These are phyloP conservation scores for Pteromalus puparum DNA, from an alignment of 1,140 invertebrate species.

Conservation along the genomic window DNA sequence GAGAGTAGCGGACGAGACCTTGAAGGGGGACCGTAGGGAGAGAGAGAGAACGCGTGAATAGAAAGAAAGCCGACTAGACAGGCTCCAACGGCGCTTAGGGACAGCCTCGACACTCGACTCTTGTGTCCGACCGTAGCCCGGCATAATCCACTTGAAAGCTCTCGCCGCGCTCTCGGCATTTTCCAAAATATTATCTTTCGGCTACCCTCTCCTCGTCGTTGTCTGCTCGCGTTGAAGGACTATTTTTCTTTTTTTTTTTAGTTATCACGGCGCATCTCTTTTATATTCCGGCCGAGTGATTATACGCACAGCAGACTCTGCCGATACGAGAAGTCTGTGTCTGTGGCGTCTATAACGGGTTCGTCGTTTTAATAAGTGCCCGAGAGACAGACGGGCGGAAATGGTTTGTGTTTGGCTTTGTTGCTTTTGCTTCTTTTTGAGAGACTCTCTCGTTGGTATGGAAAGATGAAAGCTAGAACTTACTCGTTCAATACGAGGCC, in stretches of 20 bases:
- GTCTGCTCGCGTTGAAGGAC: not conserved
- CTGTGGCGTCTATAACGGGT: not conserved
- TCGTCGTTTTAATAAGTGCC: constrained; percentile 2
- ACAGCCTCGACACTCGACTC: not conserved
- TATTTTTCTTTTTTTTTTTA: not conserved
- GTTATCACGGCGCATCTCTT: not conserved
- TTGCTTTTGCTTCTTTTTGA: no score
- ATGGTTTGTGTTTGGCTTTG: no score
- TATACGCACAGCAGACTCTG: not conserved
- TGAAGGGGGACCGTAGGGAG: not conserved
- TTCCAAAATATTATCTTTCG: constrained; percentile 32
- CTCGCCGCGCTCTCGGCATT: not conserved
- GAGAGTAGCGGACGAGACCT: not conserved
- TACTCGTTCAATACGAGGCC: no score
- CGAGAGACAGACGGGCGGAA: no score
- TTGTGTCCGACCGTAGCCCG: constrained; percentile 38
- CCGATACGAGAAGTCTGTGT: not conserved
- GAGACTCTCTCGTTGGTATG: no score
- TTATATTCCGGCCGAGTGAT: not conserved
- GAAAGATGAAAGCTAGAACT: no score
- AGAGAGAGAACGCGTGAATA: not conserved
- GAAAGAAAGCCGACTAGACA: not conserved
- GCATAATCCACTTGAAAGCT: constrained; percentile 40
- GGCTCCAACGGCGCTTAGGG: not conserved
- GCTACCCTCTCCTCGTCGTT: not conserved